phyloP scores from a whole-genome alignment of 2,113 vertebrate species.

The Sebastes fasciatus region DNA sequence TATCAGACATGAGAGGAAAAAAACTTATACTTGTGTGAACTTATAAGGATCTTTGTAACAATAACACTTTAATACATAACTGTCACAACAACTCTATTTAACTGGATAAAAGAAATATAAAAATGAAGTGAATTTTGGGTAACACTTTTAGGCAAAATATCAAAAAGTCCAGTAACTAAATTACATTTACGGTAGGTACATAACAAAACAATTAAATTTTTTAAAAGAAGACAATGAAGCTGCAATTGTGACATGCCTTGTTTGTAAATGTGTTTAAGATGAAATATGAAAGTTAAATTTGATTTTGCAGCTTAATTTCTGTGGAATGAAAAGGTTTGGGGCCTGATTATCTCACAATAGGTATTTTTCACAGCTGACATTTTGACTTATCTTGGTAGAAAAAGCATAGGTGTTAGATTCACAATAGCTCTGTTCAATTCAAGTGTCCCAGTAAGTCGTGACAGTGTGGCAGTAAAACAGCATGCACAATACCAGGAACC shows the following conservation, averaged over 20 bases:
- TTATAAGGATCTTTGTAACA: slow-evolving; percentile 14
- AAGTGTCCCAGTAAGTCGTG: not conserved
- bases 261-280: too few relatives aligned
- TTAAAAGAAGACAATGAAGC: too few relatives aligned
- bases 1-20: not conserved
- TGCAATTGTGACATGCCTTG: too few relatives aligned
- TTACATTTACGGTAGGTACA: not conserved
- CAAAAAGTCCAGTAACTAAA: not conserved
- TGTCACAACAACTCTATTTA: slow-evolving; percentile 1
- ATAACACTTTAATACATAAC: slow-evolving; percentile 2
- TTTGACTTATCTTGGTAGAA: not conserved
- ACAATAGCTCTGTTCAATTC: not conserved
- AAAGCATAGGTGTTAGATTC: not conserved
- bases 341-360: not conserved
- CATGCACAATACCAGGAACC: not conserved
- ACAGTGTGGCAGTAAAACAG: not conserved
- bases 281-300: not conserved
- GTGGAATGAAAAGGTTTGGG: not conserved
- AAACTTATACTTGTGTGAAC: not conserved
- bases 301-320: not conserved
- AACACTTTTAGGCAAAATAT: not conserved
- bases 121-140: too few relatives aligned
- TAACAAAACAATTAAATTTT: not conserved
- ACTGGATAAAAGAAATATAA: not conserved
- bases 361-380: not conserved